Percentiles rank a stretch among this genome's conserved stretches.
These are phyloP conservation scores for Oligia latruncula DNA, from an alignment of 2,888 invertebrate genomes.

Conservation along the genomic window DNA sequence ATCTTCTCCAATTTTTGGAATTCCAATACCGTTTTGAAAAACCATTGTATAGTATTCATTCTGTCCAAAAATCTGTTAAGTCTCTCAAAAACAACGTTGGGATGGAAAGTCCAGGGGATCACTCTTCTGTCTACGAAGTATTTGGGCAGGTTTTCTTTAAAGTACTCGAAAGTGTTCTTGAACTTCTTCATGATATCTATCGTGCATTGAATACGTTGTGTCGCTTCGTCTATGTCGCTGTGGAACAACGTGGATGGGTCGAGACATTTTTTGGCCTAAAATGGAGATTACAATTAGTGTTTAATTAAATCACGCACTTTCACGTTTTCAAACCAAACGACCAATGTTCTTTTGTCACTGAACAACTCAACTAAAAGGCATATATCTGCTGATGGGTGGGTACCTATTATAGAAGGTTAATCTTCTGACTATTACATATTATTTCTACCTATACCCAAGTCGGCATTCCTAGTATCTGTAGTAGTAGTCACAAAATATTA, in stretches of 20 bases:
- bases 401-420: not conserved
- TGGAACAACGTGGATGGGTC: constrained; percentile 98
- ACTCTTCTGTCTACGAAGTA: constrained; percentile 92
- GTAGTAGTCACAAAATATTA: not conserved
- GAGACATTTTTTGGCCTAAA: constrained; percentile 95
- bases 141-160: constrained; percentile 91
- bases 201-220: constrained; percentile 94
- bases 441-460: not conserved
- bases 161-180: constrained; percentile 92
- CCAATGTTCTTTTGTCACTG: not conserved
- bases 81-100: constrained; percentile 94
- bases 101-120: constrained; percentile 95
- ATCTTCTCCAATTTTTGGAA: constrained; percentile 98
- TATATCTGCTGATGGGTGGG: not conserved
- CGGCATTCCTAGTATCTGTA: not conserved
- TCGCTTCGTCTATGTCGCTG: constrained; percentile 98
- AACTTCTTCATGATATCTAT: constrained; percentile 92
- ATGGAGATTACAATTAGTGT: constrained; percentile 61
- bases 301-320: not conserved
- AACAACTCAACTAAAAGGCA: not conserved
- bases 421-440: not conserved
- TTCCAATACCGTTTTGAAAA: constrained; percentile 97
- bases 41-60: constrained; percentile 94
- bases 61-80: constrained; percentile 94
- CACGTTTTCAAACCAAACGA: not conserved